Evolutionary conservation across 2,113 vertebrate species (phyloP), one percentile per base, ranked within the genome.

Genomic region (Tylochromis polylepis): DNA sequence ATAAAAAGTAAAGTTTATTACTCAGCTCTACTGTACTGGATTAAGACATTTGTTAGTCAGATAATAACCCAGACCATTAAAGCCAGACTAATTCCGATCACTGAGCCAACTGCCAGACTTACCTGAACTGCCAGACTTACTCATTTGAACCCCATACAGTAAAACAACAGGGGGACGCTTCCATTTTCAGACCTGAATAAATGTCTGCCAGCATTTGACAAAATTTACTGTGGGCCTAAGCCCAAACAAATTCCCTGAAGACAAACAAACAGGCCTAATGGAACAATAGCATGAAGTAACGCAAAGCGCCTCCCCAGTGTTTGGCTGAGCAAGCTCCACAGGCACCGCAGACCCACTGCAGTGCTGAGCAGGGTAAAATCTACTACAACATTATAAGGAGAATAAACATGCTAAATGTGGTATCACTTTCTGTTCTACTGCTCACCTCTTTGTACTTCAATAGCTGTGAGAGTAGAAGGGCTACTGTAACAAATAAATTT

Each of bases 251-350:
- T 46, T 83, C 89, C 88, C 92, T 7, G 11, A 82, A 93, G 92
- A 92, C 92, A 93, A 91, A 91, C 92, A 94, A 95, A 89, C 88
- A 94, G 85, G 88, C 58, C 85, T 88, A 86, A 88, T 87, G 93
- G 92, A 93, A 91, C 84, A 92, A 92, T 46, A 90, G 87, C 87
- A 83, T 85, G 88, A 87, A 87, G 86, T 85, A 80, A 91, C 56
- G 72, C 65, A 84, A 43, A 27, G 56, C 29, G 67, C n/a, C 20
- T 85, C 58, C 86, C 82, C 67, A 85, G 85, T 55, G 67, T 92
- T 87, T 85, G 86, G 81, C 82, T 84, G 72, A 85, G 27, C 3
- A 38, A 80, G 51, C 62, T 87, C 84, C 55, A 72, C 59, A 79
- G 55, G 51, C 79, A 38, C 82, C 41, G 57, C 57, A 84, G 86